A percentile compares a stretch with the other conserved stretches of the same genome.
phyloP scores from a whole-genome alignment of 35 echinoderm and acorn worm genomes.

The Heliocidaris tuberculata region DNA sequence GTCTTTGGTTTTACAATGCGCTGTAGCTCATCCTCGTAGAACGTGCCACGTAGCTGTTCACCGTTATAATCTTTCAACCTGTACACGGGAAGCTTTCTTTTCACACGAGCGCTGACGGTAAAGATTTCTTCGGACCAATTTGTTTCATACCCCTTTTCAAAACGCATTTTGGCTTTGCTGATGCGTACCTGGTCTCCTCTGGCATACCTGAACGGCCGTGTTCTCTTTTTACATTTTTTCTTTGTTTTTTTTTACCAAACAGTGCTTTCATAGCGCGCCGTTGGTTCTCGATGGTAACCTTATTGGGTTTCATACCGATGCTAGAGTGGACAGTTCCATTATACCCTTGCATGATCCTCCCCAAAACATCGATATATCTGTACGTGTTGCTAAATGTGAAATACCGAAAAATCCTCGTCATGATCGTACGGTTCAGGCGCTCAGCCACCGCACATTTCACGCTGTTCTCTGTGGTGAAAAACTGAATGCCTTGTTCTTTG shows the following conservation, averaged over 20 bases:
- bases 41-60: constrained; percentile 49
- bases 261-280: neutral
- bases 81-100: constrained; percentile 54
- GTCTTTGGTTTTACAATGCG: neutral
- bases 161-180: constrained; percentile 31
- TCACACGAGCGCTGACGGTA: constrained; percentile 9
- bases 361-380: constrained; percentile 20
- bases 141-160: constrained; percentile 61
- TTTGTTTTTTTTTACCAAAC: neutral
- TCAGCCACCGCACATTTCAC: neutral
- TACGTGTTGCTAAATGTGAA: constrained; percentile 23
- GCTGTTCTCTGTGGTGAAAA: neutral
- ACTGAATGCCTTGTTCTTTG: neutral
- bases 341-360: neutral
- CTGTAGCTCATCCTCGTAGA: constrained; percentile 68
- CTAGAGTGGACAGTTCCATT: neutral
- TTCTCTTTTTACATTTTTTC: neutral
- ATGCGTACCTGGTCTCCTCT: neutral
- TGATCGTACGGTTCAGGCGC: neutral
- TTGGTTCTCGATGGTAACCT: constrained; percentile 48
- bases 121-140: constrained; percentile 65
- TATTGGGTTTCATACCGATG: constrained; percentile 11
- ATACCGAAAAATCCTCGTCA: constrained; percentile 19
- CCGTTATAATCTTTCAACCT: constrained; percentile 52
- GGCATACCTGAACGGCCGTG: neutral